Evolutionary conservation across 1,140 invertebrate species (phyloP), one percentile per base, ranked within the genome.

Genomic region (Scaptomyza pallida): DNA sequence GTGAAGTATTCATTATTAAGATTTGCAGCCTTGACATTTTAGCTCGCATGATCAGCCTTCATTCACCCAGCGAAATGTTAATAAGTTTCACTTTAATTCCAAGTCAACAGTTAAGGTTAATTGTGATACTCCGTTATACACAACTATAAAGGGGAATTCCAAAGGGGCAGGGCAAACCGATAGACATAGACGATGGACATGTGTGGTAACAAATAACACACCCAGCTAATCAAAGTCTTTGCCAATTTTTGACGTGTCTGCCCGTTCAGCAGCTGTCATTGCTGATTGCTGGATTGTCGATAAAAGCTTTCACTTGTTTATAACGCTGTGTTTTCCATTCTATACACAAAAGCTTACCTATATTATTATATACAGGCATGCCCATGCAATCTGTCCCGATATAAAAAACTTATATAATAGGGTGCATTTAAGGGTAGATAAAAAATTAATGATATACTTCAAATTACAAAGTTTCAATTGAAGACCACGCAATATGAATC

Each of bases 11-110:
- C 45, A 19, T 45, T 13, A 13, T 59, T 21, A n/a, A 44, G 30
- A 21, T 21, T 5, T 33, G 5, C 15, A 45, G 23, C 40, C 55
- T 59, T 59, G 55, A 41, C 41, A 35, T 35, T 30, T 59, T 59
- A 9, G 15, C 44, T 43, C 15, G 69, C 45, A 26, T 59, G 75
- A 79, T 80, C 55, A 65, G 76, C 77, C 77, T 79, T 80, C 65
- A 56, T 17, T 71, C 43, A 55, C 43, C 30, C 44, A 26, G 55
- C 61, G 55, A 74, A 82, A 65, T 55, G 5, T 64, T 55, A 62
- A 69, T 51, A 71, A 62, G 51, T 57, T 74, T 67, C 69, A 62
- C 55, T 81, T 80, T 55, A 67, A 76, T 78, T 65, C 10, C 15
- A 44, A 59, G 35, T 43, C 47, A 60, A 64, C 23, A 17, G 33